Conservation (phyloP, 2,797 vertebrate genomes). For the Ispidina lecontei region DNA sequence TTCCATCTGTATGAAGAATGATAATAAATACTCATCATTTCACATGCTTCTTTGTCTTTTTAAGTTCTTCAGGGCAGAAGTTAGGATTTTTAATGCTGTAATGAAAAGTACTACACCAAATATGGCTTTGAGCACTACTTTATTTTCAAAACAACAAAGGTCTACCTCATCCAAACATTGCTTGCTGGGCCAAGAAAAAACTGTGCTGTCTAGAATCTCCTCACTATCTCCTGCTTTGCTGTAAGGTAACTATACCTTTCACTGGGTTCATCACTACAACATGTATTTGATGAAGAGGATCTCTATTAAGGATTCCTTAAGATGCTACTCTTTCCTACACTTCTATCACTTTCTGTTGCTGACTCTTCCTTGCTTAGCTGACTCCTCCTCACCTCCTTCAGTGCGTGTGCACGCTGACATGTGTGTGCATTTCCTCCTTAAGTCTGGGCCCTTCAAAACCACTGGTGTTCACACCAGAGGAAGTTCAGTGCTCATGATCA, state of each 20-base stretch:
- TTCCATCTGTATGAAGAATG: neutral
- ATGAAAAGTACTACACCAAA: neutral
- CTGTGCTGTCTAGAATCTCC: neutral
- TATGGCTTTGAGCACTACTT: neutral
- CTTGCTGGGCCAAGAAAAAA: neutral
- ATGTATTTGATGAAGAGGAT: neutral
- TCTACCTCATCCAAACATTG: neutral
- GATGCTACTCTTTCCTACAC: neutral
- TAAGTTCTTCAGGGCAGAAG: neutral
- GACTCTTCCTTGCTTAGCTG: neutral
- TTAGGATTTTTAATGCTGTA: neutral
- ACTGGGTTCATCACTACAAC: neutral
- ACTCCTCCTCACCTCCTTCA: neutral
- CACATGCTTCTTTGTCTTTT: neutral
- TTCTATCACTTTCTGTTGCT: neutral
- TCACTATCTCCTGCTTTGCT: neutral
- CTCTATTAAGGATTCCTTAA: neutral
- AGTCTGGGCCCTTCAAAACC: neutral
- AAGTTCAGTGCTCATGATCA: neutral
- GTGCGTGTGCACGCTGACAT: neutral
- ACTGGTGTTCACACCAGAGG: neutral
- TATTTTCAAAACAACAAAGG: neutral
- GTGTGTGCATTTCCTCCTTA: neutral
- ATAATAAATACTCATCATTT: neutral
- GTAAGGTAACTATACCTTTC: neutral